These are phyloP conservation scores for Rhagologus leucostigma DNA, from an alignment of 2,113 vertebrate genomes.

Conservation along the genomic window DNA sequence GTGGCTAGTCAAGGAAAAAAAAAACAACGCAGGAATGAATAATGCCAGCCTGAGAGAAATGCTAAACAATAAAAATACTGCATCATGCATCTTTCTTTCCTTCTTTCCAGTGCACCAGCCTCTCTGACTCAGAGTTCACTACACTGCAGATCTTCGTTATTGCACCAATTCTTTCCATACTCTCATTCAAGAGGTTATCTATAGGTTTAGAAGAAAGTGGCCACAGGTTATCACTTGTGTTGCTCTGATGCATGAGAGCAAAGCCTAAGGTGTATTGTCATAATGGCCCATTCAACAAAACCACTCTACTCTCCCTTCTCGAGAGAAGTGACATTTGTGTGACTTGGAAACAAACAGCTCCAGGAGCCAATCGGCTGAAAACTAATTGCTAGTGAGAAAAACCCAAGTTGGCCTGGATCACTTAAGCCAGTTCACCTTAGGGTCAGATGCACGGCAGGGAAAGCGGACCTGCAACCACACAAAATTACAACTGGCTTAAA, in stretches of 20 bases:
- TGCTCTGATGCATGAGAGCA: not conserved
- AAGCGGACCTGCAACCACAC: not conserved
- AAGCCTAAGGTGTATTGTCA: not conserved
- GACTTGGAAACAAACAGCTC: not conserved
- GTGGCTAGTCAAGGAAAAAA: not conserved
- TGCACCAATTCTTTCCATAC: not conserved
- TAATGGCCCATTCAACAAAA: not conserved
- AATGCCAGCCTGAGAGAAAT: not conserved
- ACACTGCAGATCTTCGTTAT: not conserved
- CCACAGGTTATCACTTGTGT: not conserved
- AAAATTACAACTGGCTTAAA: not conserved
- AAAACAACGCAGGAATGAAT: not conserved
- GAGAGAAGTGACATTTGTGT: no score
- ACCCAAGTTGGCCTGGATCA: not conserved
- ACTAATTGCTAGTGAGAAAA: not conserved
- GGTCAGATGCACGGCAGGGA: rapidly evolving
- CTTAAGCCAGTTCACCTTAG: not conserved
- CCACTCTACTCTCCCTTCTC: not conserved
- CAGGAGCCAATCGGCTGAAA: rapidly evolving
- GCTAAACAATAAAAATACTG: not conserved
- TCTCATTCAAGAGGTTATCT: not conserved
- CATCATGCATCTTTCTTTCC: not conserved
- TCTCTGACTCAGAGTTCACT: not conserved
- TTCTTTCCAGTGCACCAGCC: not conserved
- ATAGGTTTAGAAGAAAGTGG: not conserved